Conservation (phyloP, 2,888 invertebrate genomes). For the Drosophila seclusa region DNA sequence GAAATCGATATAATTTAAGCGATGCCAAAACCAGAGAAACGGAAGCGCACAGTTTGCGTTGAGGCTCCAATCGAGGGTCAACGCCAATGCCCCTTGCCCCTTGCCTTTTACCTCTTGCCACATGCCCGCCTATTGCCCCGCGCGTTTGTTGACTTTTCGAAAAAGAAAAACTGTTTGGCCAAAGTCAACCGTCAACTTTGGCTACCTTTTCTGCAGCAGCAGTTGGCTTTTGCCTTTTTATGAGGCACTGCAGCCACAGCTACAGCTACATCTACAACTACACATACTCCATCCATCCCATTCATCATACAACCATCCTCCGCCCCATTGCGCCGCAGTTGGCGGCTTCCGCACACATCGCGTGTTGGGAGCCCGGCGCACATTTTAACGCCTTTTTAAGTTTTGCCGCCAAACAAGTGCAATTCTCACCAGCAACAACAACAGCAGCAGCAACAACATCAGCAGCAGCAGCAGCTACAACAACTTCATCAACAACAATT, state of each 20-base stretch:
- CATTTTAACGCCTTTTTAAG: slow-evolving; percentile 82
- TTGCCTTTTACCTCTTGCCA: too few relatives aligned
- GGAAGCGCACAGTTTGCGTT: slow-evolving; percentile 56
- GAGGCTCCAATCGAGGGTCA: not conserved
- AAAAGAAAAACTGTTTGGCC: slow-evolving; percentile 46
- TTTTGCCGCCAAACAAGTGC: slow-evolving; percentile 80
- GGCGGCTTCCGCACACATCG: slow-evolving; percentile 67
- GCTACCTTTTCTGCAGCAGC: slow-evolving; percentile 38
- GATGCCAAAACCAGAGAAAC: slow-evolving; percentile 67
- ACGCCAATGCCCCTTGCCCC: not conserved
- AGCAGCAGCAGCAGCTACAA: slow-evolving; percentile 22
- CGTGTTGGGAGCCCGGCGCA: slow-evolving; percentile 70
- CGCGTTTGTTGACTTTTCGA: slow-evolving; percentile 48
- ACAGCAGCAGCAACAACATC: slow-evolving; percentile 14
- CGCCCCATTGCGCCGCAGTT: slow-evolving; percentile 28
- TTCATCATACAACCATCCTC: slow-evolving; percentile 48
- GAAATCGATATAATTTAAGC: slow-evolving; percentile 82
- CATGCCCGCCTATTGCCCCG: not conserved
- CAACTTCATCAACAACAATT: slow-evolving; percentile 69
- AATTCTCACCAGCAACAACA: slow-evolving; percentile 65
- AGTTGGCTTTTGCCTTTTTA: slow-evolving; percentile 31
- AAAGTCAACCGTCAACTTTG: slow-evolving; percentile 57
- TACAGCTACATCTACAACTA: slow-evolving; percentile 14
- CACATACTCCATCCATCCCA: slow-evolving; percentile 19
- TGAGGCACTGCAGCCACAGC: slow-evolving; percentile 30